Conservation (phyloP, 1,140 invertebrate genomes). For the Yoshiicerus persimilis region DNA sequence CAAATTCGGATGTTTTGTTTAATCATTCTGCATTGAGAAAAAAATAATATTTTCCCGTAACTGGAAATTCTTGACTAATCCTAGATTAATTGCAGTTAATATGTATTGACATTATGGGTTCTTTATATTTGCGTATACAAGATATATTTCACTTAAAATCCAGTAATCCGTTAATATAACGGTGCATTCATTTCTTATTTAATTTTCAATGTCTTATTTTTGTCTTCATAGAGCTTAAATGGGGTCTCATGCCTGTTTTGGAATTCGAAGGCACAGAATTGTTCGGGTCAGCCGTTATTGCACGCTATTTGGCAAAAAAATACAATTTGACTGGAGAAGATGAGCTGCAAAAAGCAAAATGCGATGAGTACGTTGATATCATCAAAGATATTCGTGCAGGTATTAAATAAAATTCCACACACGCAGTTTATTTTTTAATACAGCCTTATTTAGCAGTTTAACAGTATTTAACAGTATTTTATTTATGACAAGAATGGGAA, state of each 20-base stretch:
- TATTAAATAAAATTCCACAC: neutral
- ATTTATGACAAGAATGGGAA: neutral
- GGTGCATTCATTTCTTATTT: too few relatives aligned
- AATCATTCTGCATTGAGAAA: too few relatives aligned
- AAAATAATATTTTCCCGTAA: too few relatives aligned
- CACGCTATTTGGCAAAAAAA: slow-evolving; percentile 24
- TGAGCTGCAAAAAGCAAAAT: slow-evolving; percentile 10
- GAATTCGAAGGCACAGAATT: slow-evolving; percentile 27
- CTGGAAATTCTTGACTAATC: too few relatives aligned
- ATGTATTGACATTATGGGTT: too few relatives aligned
- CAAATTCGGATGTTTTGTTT: too few relatives aligned
- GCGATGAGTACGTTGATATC: slow-evolving; percentile 33
- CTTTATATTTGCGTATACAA: too few relatives aligned
- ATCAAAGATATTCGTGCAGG: neutral
- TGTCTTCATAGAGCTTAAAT: neutral
- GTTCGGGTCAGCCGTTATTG: slow-evolving; percentile 17
- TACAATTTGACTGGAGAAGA: neutral
- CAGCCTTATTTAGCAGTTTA: neutral
- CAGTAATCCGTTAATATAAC: too few relatives aligned
- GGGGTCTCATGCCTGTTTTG: slow-evolving; percentile 27
- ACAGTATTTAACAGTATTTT: neutral
- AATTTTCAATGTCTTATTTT: too few relatives aligned
- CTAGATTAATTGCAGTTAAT: too few relatives aligned
- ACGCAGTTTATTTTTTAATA: too few relatives aligned
- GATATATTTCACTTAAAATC: too few relatives aligned